These are phyloP conservation scores for Semicossyphus pulcher DNA, from an alignment of 2,113 vertebrate genomes.

Conservation along the genomic window DNA sequence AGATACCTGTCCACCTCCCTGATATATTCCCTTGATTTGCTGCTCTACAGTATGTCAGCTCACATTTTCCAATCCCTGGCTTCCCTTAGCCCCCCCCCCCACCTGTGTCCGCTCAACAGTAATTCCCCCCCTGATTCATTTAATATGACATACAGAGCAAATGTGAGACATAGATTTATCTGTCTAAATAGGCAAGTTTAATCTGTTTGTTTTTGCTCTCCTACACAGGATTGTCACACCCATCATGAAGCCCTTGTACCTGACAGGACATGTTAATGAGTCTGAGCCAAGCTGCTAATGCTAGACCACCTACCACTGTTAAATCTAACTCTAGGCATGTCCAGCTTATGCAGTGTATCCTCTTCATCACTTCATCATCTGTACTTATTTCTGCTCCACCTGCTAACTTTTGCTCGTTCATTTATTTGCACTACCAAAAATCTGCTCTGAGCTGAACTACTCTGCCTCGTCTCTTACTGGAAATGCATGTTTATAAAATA, in stretches of 20 bases:
- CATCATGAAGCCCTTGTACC: neutral
- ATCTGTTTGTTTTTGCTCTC: slow-evolving; percentile 27
- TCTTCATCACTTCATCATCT: neutral
- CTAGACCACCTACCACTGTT: neutral
- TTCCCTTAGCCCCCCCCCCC: neutral
- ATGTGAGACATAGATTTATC: slow-evolving; percentile 8
- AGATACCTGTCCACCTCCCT: slow-evolving; percentile 26
- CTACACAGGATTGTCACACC: neutral
- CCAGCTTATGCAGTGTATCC: neutral
- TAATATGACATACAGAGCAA: slow-evolving; percentile 20
- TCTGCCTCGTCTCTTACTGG: neutral
- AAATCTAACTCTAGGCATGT: neutral
- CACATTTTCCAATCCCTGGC: slow-evolving; percentile 30
- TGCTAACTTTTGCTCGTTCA: neutral
- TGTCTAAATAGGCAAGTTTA: slow-evolving; percentile 2
- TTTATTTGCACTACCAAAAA: neutral
- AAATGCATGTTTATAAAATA: neutral
- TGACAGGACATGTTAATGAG: neutral
- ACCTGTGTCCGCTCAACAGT: slow-evolving; percentile 26
- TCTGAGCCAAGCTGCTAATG: neutral
- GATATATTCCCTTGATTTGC: slow-evolving; percentile 42
- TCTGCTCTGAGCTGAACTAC: no score
- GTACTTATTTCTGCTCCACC: neutral
- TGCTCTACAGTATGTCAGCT: slow-evolving; percentile 33
- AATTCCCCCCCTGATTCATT: slow-evolving; percentile 39